Evolutionary conservation across 1,140 invertebrate species (phyloP), one percentile per base, ranked within the genome.

Genomic region (Marisa cornuarietis): DNA sequence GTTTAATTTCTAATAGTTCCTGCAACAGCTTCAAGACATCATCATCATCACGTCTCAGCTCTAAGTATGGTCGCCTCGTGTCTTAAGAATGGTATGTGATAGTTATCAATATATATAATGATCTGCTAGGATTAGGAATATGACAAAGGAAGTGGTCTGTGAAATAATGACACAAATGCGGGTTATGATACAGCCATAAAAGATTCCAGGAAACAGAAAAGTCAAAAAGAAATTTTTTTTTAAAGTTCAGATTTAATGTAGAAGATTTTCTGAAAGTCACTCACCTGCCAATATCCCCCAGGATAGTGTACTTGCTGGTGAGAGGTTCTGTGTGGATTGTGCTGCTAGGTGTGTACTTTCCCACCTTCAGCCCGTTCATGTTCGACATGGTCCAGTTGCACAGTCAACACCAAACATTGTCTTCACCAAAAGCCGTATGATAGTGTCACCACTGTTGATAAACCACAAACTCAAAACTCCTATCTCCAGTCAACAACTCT

Each of bases 231-330:
- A 76, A 65, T 63, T 78, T 49, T 52, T 20, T 42, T 58, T 14
- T 78, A 68, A 20, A 63, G 42, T 13, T 26, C 49, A 31, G 20
- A 49, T 18, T 68, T 20, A 31, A 42, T 42, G 6, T 6, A 42
- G 31, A 42, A 42, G 31, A 42, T 42, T 42, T 42, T 42, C 31
- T 42, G 31, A 42, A 42, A 51, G 26, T 54, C 49, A 61, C 83
- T 72, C 79, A 88, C 87, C 87, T 84, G 71, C 87, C 87, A 66
- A 88, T 88, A 49, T 87, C 85, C 31, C 83, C 84, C 42, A 85
- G 76, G 31, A 88, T 81, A 61, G 82, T 83, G 74, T 88, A 88
- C 14, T 83, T 82, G 76, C 85, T 84, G 62, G 80, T 85, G 0
- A 88, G 77, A 13, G 82, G 79, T 9, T 84, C 83, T 22, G 83